phyloP scores from a whole-genome alignment of 2,888 invertebrate species.

The Cryptophagus acutangulus region DNA sequence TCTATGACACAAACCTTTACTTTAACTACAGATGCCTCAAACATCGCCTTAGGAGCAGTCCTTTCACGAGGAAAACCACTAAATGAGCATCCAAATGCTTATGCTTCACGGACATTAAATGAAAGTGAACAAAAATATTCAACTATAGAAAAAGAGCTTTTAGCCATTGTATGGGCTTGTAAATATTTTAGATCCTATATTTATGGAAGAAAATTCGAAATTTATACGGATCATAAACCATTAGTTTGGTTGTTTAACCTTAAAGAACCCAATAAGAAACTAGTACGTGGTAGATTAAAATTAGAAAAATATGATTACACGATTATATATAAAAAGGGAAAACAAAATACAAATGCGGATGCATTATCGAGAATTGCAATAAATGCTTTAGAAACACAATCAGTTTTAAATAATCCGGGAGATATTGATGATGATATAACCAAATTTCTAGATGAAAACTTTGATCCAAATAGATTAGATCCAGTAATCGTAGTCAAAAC shows the following conservation, averaged over 20 bases:
- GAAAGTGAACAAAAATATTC: conserved; percentile 3
- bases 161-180: not conserved
- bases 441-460: too few species aligned
- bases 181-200: conserved; percentile 1
- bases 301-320: conserved; percentile 13
- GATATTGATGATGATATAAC: too few species aligned
- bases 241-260: not conserved
- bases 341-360: conserved; percentile 1
- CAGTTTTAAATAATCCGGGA: too few species aligned
- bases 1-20: conserved; percentile 29
- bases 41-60: conserved; percentile 30
- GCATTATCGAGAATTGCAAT: too few species aligned
- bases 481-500: too few species aligned
- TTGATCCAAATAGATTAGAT: too few species aligned
- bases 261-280: not conserved
- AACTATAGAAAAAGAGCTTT: not conserved
- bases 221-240: conserved; percentile 1
- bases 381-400: too few species aligned
- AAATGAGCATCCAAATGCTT: not conserved
- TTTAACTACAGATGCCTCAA: conserved; percentile 33
- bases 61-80: conserved; percentile 27
- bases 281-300: not conserved
- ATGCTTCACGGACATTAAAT: not conserved
- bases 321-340: conserved; percentile 1
- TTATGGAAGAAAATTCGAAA: conserved; percentile 1